Evolutionary conservation across 1,140 invertebrate species (phyloP), one percentile per base, ranked within the genome.

Genomic region (Varroa destructor): DNA sequence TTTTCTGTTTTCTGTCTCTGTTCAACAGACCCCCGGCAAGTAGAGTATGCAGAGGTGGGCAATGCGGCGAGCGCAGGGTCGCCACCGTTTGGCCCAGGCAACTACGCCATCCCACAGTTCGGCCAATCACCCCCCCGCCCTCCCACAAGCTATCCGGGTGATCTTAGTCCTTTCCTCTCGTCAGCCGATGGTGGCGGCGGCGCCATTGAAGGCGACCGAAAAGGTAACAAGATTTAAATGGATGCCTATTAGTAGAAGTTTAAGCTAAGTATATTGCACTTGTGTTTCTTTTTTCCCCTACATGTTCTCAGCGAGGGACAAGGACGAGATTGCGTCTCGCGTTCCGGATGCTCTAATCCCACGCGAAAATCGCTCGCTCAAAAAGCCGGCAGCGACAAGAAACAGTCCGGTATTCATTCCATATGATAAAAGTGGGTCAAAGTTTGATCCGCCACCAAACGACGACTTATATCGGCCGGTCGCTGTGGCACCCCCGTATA

Each of bases 31-130:
- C 61, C 12, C 61, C 61, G 61, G 12, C 61, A 67, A 67, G 61
- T 67, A 67, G 61, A 67, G 61, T 67, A 67, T 37, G 61, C 61
- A 67, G 61, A 67, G 46, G 46, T 51, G 46, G 61, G 61, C 61
- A 67, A 67, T 67, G 61, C 46, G 46, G 61, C 61, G 40, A 40
- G 46, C 12, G 40, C 37, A 46, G 61, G 61, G 12, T 12, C 40
- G 40, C 46, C 37, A 8, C 61, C 61, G 40, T 40, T 43, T 67
- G 61, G 40, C 61, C 61, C 12, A 12, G 61, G 61, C 61, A 67
- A 67, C 61, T 67, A 67, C 46, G 61, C 61, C 40, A 37, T 67
- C 46, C 61, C 61, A 40, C 40, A 46, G 14, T 67, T 67, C 61
- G 46, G 61, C 12, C 61, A n/a, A 67, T 12, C 61, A 46, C 40